These are phyloP conservation scores for Pseudomyrmex sp. DNA, from an alignment of 1,140 invertebrate genomes.

Conservation along the genomic window DNA sequence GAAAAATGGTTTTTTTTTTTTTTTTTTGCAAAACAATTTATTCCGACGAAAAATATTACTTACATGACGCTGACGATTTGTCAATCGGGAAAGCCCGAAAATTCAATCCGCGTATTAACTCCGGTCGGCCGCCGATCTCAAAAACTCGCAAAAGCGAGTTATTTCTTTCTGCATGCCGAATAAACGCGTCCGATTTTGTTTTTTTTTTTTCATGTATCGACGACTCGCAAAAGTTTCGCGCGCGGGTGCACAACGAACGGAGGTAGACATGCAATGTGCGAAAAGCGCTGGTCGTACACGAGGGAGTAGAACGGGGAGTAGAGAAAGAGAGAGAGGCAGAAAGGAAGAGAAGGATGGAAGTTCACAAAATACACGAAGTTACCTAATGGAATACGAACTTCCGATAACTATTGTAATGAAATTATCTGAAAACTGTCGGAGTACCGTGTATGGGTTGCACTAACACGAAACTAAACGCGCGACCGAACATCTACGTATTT, in stretches of 20 bases:
- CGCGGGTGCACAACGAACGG: not conserved
- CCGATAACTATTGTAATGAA: constrained; percentile 75
- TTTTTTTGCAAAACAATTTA: not conserved
- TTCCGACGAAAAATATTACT: not conserved
- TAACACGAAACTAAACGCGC: constrained; percentile 70
- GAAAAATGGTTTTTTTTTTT: too few relatives aligned
- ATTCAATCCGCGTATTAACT: not conserved
- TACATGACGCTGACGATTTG: not conserved
- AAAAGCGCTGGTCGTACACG: constrained; percentile 2
- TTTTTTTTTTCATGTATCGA: constrained; percentile 11
- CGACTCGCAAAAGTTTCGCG: constrained; percentile 20
- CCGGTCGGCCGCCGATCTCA: not conserved
- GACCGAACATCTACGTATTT: constrained; percentile 23
- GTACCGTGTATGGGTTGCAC: constrained; percentile 2
- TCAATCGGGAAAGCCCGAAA: not conserved
- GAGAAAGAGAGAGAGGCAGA: not conserved
- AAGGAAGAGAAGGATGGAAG: not conserved
- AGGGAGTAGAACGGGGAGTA: not conserved
- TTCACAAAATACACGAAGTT: constrained; percentile 67
- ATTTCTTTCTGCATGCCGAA: constrained; percentile 7
- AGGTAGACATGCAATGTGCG: constrained; percentile 7
- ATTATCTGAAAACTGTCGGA: constrained; percentile 77
- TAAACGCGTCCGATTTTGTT: constrained; percentile 10
- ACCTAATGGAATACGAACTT: constrained; percentile 77
- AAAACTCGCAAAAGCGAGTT: constrained; percentile 15